Conservation (phyloP, 2,888 invertebrate species). For the Charanyca ferruginea region DNA sequence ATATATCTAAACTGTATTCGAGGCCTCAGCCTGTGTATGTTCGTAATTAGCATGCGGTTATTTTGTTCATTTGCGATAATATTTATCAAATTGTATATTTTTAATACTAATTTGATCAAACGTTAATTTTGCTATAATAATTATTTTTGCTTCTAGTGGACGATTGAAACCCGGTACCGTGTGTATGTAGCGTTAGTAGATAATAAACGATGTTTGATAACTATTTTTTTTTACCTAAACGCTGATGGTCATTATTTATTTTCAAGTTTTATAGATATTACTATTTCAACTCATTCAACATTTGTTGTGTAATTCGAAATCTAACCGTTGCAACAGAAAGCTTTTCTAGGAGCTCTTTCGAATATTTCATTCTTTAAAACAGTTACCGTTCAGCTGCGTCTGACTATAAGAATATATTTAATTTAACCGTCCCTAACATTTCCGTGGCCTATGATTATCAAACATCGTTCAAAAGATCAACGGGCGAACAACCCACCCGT, state of each 20-base stretch:
- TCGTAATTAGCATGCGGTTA: conserved; percentile 80
- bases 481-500: conserved; percentile 96
- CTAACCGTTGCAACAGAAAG: conserved; percentile 14
- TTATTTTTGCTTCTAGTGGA: conserved; percentile 73
- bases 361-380: conserved; percentile 14
- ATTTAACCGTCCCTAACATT: not conserved
- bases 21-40: conserved; percentile 35
- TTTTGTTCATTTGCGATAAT: conserved; percentile 57
- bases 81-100: conserved; percentile 56
- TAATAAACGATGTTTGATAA: conserved; percentile 75
- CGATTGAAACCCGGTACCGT: conserved; percentile 81
- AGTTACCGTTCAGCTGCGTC: conserved; percentile 21
- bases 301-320: not conserved
- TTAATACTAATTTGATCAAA: conserved; percentile 67
- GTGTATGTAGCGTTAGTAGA: conserved; percentile 80
- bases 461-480: conserved; percentile 77
- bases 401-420: not conserved
- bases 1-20: conserved; percentile 22
- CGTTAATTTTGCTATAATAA: conserved; percentile 67
- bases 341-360: not conserved
- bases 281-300: not conserved
- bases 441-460: conserved; percentile 70
- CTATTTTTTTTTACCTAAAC: conserved; percentile 41
- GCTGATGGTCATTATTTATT: not conserved
- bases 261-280: too few species aligned